A percentile compares a stretch with the other conserved stretches of the same genome.
Conservation (phyloP, 2,113 vertebrate species). For the Tonatia bakeri region DNA sequence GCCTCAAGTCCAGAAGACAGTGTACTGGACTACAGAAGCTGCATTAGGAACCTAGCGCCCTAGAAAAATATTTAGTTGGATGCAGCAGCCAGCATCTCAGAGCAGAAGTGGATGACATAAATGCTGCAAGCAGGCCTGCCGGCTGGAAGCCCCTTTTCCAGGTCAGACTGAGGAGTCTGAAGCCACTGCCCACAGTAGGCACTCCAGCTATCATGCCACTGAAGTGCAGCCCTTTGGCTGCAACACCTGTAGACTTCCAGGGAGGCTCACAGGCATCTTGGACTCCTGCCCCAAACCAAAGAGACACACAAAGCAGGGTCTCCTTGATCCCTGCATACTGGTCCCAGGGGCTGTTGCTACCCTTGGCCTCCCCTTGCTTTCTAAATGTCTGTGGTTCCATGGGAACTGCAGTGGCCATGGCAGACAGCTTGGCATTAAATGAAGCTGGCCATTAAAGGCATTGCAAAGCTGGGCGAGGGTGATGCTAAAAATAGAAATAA, state of each 20-base stretch:
- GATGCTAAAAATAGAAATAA: background rate
- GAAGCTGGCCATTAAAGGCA: background rate
- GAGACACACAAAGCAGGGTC: fast-evolving
- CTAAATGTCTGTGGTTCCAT: fast-evolving
- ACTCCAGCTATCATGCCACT: fast-evolving
- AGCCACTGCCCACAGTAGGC: background rate
- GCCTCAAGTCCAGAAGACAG: background rate
- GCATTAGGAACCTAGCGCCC: background rate
- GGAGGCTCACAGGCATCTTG: fast-evolving
- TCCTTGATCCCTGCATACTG: fast-evolving
- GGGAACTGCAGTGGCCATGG: no score
- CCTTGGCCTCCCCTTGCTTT: background rate
- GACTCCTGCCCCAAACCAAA: background rate
- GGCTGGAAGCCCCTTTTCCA: background rate
- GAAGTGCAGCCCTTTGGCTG: fast-evolving
- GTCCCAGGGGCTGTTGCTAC: background rate
- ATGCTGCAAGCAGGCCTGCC: background rate
- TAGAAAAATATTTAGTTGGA: background rate
- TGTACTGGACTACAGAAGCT: background rate
- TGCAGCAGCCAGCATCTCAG: background rate
- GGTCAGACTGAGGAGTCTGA: fast-evolving
- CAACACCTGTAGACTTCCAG: fast-evolving
- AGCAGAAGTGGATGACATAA: fast-evolving
- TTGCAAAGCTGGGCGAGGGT: fast-evolving
- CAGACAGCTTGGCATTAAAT: background rate